Conservation (phyloP, 2,113 vertebrate genomes). For the Tyrannus savana region DNA sequence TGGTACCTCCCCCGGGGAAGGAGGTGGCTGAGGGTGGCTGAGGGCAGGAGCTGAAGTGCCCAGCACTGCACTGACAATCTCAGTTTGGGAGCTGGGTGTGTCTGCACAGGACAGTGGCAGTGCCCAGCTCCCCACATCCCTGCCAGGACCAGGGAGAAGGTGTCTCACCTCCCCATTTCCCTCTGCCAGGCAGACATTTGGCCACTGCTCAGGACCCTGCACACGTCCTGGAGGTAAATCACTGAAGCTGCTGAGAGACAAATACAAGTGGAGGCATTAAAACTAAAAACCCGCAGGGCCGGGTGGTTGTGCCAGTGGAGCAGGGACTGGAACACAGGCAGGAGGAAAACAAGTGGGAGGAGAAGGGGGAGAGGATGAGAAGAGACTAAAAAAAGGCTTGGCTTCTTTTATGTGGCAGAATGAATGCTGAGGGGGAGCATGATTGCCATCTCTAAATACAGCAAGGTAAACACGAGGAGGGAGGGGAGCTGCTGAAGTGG, state of each 20-base stretch:
- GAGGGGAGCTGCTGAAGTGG: constrained; percentile 42
- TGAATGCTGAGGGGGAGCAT: constrained; percentile 30
- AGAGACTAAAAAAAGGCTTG: constrained; percentile 13
- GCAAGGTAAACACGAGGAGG: constrained; percentile 47
- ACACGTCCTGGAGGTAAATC: neutral
- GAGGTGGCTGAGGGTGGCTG: neutral
- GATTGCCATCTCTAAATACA: constrained; percentile 48
- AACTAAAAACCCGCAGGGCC: neutral
- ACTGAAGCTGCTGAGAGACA: neutral
- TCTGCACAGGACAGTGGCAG: neutral
- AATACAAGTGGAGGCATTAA: neutral
- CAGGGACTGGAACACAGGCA: neutral
- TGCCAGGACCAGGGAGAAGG: neutral
- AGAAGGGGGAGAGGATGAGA: neutral
- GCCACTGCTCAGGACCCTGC: neutral
- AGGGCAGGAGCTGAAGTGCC: neutral
- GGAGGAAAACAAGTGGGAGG: constrained; percentile 28
- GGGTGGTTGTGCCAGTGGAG: neutral
- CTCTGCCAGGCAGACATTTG: neutral
- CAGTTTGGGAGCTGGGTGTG: neutral
- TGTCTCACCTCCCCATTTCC: neutral
- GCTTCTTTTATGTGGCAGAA: constrained; percentile 25
- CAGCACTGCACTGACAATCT: neutral
- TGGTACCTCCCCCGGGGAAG: neutral
- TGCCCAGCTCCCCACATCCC: neutral